A percentile compares a stretch with the other conserved stretches of the same genome.
Conservation (phyloP, 2,888 invertebrate genomes). For the Sinodicranocentrus sp. region DNA sequence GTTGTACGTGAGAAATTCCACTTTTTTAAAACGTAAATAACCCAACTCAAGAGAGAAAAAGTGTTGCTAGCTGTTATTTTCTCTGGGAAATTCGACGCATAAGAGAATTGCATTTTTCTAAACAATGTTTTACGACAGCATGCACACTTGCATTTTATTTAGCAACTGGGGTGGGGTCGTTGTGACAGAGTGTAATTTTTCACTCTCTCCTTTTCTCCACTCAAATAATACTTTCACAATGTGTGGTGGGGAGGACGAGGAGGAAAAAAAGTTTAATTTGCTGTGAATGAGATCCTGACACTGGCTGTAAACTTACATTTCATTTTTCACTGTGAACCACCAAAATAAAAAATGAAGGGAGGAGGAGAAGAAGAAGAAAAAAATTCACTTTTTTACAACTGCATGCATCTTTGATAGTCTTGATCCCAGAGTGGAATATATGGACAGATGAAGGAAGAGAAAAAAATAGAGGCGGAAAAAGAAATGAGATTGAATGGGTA, state of each 20-base stretch:
- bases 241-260: neutral
- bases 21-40: too few relatives aligned
- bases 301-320: constrained; percentile 2
- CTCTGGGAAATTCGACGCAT: too few relatives aligned
- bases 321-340: neutral
- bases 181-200: constrained; percentile 2
- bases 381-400: constrained; percentile 1
- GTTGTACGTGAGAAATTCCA: too few relatives aligned
- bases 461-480: neutral
- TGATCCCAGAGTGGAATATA: neutral
- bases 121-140: constrained; percentile 3
- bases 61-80: too few relatives aligned
- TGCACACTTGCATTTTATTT: constrained; percentile 5
- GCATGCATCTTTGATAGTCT: neutral
- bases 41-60: too few relatives aligned
- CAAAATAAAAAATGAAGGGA: neutral
- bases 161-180: neutral
- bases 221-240: neutral
- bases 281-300: constrained; percentile 15
- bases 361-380: neutral
- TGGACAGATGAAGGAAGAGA: neutral
- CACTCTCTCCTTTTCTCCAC: neutral
- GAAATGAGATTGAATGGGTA: constrained; percentile 33
- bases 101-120: too few relatives aligned
- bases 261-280: constrained; percentile 26